Evolutionary conservation across 92 coral and sea anemone genomes (phyloP), one percentile per base, ranked within the genome.

Genomic region (Umimayanthus kanabou): DNA sequence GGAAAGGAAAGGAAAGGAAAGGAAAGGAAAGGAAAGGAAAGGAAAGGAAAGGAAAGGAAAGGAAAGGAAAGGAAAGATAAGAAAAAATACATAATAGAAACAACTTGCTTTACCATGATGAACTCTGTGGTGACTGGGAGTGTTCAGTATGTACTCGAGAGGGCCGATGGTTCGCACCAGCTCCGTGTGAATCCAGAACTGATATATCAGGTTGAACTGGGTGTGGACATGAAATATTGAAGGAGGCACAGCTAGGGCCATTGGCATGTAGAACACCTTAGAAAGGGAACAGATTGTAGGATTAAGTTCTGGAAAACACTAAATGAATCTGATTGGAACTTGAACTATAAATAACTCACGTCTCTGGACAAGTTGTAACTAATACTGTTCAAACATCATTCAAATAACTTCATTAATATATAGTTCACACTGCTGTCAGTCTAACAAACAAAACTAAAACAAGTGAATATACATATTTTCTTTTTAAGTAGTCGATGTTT

Each of bases 161-260:
- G 98, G 98, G 39, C 98, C 98, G 92, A 93, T 85, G 55, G 98
- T 90, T 16, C 93, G 89, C 22, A 96, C 93, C 15, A 95, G 92
- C 94, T 96, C 98, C 10, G 98, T 96, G 85, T 96, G 98, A 82
- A 96, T 96, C 98, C 98, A 95, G 89, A 94, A 96, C 90, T 96
- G 98, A 84, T 90, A 96, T 10, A 96, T 91, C 85, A 90, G 77
- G 67, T 90, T 93, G 77, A 96, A 96, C 91, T 96, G 98, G 30
- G 42, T 81, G 90, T 96, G 98, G 40, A 95, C 98, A 85, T 88
- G 77, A 89, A 93, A 95, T 45, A 92, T 89, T 6, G 98, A 92
- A 4, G 98, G 95, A 20, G 98, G 98, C 9, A 96, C 85, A 29
- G 88, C 94, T 28, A 95, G 61, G 39, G 98, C 98, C 92, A 95